Evolutionary conservation across 2,113 vertebrate species (phyloP).

Genomic region (Elephantulus edwardii): DNA sequence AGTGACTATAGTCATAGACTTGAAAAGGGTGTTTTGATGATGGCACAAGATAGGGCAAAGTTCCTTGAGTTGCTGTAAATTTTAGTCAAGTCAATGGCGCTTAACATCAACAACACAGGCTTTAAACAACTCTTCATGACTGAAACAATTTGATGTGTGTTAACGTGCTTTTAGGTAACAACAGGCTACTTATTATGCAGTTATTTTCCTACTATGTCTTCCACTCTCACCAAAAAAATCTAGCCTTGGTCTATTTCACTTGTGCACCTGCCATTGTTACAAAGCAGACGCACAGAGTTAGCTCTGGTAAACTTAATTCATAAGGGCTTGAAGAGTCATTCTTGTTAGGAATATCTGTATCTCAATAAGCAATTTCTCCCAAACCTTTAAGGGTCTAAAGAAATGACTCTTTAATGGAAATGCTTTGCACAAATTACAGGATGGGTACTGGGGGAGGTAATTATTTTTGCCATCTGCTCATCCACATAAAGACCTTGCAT

Average conservation of each 20-base stretch:
- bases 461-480: background rate
- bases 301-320: background rate
- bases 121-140: background rate
- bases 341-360: background rate
- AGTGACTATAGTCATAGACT: too few relatives aligned
- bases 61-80: too few relatives aligned
- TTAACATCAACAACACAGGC: background rate
- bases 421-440: background rate
- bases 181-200: background rate
- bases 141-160: background rate
- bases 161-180: background rate
- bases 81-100: too few relatives aligned
- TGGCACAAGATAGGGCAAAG: too few relatives aligned
- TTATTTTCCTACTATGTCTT: background rate
- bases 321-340: background rate
- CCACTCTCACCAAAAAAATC: background rate
- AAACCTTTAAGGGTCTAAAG: background rate
- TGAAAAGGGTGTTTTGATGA: too few relatives aligned
- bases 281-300: background rate
- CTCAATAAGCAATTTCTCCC: constrained; percentile 7
- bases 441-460: background rate
- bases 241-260: background rate
- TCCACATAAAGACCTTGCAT: background rate
- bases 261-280: background rate
- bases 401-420: background rate